Conservation (phyloP, 2,113 vertebrate genomes). For the Semnopithecus entellus region DNA sequence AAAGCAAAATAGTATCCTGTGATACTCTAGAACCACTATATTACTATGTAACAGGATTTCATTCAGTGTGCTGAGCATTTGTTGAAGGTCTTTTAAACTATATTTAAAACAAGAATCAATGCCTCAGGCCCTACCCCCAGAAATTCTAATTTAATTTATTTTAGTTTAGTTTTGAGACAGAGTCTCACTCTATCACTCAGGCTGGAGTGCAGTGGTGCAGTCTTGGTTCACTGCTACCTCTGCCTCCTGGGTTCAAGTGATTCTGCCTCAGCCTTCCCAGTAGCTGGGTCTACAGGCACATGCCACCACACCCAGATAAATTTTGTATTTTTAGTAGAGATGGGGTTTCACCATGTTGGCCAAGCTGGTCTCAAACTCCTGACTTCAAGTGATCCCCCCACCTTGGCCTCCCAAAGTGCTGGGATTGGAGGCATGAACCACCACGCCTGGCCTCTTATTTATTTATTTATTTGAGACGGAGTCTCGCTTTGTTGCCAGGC, state of each 20-base stretch:
- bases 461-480: too few relatives aligned
- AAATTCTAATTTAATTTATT: constrained; percentile 11
- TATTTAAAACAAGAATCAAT: neutral
- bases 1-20: neutral
- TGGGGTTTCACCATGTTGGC: too few relatives aligned
- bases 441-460: neutral
- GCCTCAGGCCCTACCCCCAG: neutral
- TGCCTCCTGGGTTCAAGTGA: too few relatives aligned
- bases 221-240: neutral
- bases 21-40: neutral
- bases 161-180: neutral
- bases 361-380: neutral
- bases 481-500: too few relatives aligned
- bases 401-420: neutral
- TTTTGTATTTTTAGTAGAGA: too few relatives aligned
- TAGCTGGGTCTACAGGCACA: too few relatives aligned
- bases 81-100: neutral
- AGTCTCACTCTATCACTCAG: neutral
- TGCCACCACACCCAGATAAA: too few relatives aligned
- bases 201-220: neutral
- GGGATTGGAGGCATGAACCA: neutral
- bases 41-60: neutral
- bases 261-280: too few relatives aligned
- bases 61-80: neutral
- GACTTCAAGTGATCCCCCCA: neutral